Base-by-base conservation (phyloP, 2,797 vertebrate species). In the Pseudocheirus occidentalis region DNA sequence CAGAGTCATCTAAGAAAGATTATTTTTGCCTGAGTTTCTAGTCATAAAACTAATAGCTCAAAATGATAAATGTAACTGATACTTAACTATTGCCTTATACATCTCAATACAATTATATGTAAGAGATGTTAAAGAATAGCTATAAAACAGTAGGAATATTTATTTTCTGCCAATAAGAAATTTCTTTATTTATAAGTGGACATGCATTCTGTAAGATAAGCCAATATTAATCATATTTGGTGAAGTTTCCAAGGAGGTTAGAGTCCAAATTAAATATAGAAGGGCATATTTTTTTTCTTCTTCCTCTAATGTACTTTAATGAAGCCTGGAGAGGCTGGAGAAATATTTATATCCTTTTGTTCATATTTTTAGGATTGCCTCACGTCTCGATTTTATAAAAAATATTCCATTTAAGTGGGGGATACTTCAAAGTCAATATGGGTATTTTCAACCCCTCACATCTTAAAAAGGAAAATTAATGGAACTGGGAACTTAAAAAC, bases 221-320 rank as follows among this genome's bases (percentile, higher is more conserved):
- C 94, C 97, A 93, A 97, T 97, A 98, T 97, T 96, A 98, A 98
- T 97, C 96, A 96, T 58, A 94, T 96, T 90, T 95, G 95, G 94
- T 94, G 92, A 94, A 94, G 95, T 97, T 97, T 97, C 97, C 95
- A 96, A 97, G 96, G 96, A 97, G 91, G 96, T 95, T 97, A 97
- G 95, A 97, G 96, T 96, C 95, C 96, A 97, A 96, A 98, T 98
- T 97, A 97, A 98, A 98, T 97, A 97, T 96, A 97, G 97, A 97
- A 97, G 95, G 93, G 92, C 93, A 96, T 95, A 95, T 92, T 5
- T 27, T 95, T 93, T 97, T 97, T 57, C 96, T 97, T 97, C 95
- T 94, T 97, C 18, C 6, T 81, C 96, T 96, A 93, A 92, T 24
- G 54, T 96, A 96, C 95, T 97, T 98, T 97, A 97, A 97, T 97